A percentile compares a stretch with the other conserved stretches of the same genome.
Evolutionary conservation across 2,888 invertebrate genomes (phyloP).

Genomic region (Oasisia sp.): DNA sequence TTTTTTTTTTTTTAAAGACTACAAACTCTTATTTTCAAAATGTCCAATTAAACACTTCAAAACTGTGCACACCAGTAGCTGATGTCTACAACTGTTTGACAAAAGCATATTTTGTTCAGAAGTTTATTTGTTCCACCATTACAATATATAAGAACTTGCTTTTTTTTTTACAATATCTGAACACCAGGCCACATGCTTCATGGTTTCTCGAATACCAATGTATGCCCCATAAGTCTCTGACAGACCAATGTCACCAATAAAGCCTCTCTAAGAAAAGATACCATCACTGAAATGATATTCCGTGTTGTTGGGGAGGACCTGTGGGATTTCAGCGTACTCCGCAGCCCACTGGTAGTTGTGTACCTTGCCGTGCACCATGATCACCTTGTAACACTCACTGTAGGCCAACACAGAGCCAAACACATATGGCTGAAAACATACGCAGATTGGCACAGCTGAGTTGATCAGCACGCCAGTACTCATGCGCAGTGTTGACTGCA

Average conservation of each 20-base stretch:
- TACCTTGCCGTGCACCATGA: neutral
- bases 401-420: neutral
- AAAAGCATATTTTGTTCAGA: neutral
- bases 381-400: neutral
- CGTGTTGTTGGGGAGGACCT: neutral
- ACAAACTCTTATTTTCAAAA: no score
- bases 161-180: neutral
- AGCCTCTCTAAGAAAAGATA: neutral
- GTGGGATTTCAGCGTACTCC: neutral
- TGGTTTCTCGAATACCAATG: no score
- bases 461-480: neutral
- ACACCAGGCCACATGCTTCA: no score
- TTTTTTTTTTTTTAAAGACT: no score
- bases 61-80: no score
- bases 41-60: no score
- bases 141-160: no score
- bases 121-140: neutral
- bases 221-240: neutral
- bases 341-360: neutral
- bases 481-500: no score
- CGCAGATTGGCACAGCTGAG: neutral
- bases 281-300: neutral
- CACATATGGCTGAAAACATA: neutral
- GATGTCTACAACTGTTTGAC: no score
- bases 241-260: neutral